phyloP scores from a whole-genome alignment of 2,797 vertebrate genomes.

The Anas capensis region DNA sequence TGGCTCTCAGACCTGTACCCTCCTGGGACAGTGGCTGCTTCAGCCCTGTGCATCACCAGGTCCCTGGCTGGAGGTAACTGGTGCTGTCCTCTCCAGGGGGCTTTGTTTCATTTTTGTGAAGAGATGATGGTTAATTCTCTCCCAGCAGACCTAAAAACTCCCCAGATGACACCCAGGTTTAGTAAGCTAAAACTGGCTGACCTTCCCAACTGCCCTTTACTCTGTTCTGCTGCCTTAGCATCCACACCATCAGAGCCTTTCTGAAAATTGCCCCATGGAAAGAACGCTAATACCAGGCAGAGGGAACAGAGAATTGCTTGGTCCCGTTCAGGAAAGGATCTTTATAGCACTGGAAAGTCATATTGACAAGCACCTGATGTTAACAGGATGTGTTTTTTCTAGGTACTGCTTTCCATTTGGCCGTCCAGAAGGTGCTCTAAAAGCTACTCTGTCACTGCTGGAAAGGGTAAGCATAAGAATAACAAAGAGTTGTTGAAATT shows the following conservation, averaged over 20 bases:
- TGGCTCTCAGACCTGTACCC: not conserved
- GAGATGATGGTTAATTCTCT: not conserved
- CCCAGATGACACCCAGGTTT: not conserved
- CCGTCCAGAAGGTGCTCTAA: constrained; percentile 95
- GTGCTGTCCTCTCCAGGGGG: not conserved
- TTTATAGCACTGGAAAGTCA: not conserved
- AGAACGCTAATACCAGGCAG: not conserved
- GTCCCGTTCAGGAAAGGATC: not conserved
- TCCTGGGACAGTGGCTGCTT: not conserved
- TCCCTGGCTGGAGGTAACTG: not conserved
- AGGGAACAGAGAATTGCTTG: not conserved
- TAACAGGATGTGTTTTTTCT: constrained; percentile 65
- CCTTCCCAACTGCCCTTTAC: not conserved
- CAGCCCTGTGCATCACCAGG: not conserved
- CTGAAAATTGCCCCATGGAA: not conserved
- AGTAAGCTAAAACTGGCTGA: not conserved
- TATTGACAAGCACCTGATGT: not conserved
- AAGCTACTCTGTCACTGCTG: constrained; percentile 95
- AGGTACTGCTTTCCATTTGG: constrained; percentile 99
- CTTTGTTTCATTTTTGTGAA: not conserved
- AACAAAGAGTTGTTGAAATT: not conserved
- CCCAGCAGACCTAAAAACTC: not conserved
- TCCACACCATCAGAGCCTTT: not conserved
- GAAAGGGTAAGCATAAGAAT: constrained; percentile 88
- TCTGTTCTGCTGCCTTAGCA: not conserved